Evolutionary conservation across 2,113 vertebrate genomes (phyloP).

Genomic region (Prunella himalayana): DNA sequence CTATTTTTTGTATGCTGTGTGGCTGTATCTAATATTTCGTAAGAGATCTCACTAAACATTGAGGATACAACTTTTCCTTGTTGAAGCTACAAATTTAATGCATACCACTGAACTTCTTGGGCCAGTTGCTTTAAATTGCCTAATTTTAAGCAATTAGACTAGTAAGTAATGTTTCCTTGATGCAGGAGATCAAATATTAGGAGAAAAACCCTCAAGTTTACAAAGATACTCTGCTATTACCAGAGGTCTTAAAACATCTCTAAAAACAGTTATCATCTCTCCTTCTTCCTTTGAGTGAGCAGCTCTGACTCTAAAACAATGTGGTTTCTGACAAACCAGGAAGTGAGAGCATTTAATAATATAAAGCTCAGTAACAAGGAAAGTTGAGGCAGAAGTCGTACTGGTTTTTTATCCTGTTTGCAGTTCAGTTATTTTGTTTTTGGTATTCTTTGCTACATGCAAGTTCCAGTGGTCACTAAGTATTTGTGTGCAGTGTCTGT

Average conservation of each 20-base stretch:
- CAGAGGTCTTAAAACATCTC: neutral
- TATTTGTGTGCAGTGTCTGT: neutral
- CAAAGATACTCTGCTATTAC: neutral
- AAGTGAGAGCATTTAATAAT: neutral
- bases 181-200: neutral
- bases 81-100: neutral
- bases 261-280: neutral
- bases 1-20: neutral
- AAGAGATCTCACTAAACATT: neutral
- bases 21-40: neutral
- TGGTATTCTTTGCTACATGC: neutral
- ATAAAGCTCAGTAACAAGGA: neutral
- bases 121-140: neutral
- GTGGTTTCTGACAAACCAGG: conserved; percentile 34
- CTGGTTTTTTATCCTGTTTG: neutral
- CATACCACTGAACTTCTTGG: neutral
- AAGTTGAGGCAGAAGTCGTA: neutral
- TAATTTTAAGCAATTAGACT: neutral
- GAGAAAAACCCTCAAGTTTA: neutral
- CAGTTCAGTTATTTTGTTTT: neutral
- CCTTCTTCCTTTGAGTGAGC: neutral
- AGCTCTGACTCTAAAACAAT: neutral
- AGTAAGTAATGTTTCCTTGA: neutral
- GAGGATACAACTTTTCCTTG: neutral
- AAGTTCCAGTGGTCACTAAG: neutral